phyloP scores from a whole-genome alignment of 1,140 invertebrate genomes.

The Habropoda laboriosa region DNA sequence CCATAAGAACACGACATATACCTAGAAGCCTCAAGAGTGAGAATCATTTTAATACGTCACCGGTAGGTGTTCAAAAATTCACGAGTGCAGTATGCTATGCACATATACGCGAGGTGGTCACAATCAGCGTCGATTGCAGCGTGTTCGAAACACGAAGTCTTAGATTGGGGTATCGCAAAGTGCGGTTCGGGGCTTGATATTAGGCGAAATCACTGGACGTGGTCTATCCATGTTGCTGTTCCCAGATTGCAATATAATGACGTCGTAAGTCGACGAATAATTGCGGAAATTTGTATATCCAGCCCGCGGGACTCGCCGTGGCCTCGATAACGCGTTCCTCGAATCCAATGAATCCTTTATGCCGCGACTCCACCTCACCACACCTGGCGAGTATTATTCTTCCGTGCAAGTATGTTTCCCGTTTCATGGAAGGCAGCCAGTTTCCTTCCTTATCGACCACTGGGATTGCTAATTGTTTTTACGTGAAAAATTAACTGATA shows the following conservation, averaged over 20 bases:
- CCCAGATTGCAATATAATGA: slow-evolving; percentile 63
- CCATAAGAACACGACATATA: no score
- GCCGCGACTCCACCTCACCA: neutral
- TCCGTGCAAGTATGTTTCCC: neutral
- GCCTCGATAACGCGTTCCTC: slow-evolving; percentile 39
- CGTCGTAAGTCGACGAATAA: slow-evolving; percentile 62
- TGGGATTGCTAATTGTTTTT: neutral
- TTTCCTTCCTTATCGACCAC: neutral
- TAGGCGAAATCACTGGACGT: slow-evolving; percentile 47
- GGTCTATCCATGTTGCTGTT: slow-evolving; percentile 39
- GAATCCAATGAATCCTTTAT: slow-evolving; percentile 34
- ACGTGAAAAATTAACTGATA: no score
- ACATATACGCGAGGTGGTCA: slow-evolving; percentile 17
- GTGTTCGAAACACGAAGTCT: neutral
- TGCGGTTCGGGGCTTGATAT: slow-evolving; percentile 50
- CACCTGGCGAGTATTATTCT: neutral
- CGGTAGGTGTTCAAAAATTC: slow-evolving; percentile 35
- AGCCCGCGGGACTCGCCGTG: slow-evolving; percentile 25
- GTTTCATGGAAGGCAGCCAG: neutral
- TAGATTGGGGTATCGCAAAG: slow-evolving; percentile 45
- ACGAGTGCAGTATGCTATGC: no score
- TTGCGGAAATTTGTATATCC: slow-evolving; percentile 54
- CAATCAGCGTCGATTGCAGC: slow-evolving; percentile 31
- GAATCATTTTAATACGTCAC: no score
- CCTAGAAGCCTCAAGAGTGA: no score